Evolutionary conservation across 1,140 invertebrate genomes (phyloP), one percentile per base, ranked within the genome.

Genomic region (Helicoverpa armigera): DNA sequence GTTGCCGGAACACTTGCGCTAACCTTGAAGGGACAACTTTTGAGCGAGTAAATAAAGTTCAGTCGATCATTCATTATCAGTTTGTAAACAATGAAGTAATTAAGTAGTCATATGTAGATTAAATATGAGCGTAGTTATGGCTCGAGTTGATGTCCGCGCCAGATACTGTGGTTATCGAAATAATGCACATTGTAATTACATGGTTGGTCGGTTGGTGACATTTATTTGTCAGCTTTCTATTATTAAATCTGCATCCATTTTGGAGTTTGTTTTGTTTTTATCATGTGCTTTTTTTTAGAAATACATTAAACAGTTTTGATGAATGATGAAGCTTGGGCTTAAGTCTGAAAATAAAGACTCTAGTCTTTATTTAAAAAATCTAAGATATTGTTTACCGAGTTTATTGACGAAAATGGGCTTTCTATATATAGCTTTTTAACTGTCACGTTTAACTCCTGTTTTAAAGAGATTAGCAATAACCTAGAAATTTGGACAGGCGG

Each of bases 21-120:
- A 83, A 73, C 86, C 85, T 48, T 89, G 85, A 88, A 82, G 69
- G 65, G 69, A 87, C 86, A 69, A 82, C 83, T 86, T 89, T 88
- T 88, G 70, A 73, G n/a, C 60, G 58, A 79, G 54, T 82, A 75
- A 77, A 72, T 82, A 84, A 83, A 80, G 63, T 81, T 83, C 56
- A 81, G 31, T 80, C 12, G 67, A 80, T 58, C 60, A 31, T n/a
- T 80, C 72, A 80, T 81, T 83, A 35, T 54, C 53, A 56, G 50
- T 72, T 53, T 72, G 69, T 72, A 74, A 74, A 74, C 29, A 74
- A n/a, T 74, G 35, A 56, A 58, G 31, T 35, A 43, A 74, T 60
- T 60, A 60, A 60, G 31, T 58, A 54, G n/a, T 74, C 7, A 60
- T 58, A 35, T 72, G 69, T 54, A 18, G 51, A 51, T 72, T 72